Percentiles rank a stretch among this genome's conserved stretches.
phyloP scores from a whole-genome alignment of 92 coral and sea anemone species.

The Palythoa caribaeorum region DNA sequence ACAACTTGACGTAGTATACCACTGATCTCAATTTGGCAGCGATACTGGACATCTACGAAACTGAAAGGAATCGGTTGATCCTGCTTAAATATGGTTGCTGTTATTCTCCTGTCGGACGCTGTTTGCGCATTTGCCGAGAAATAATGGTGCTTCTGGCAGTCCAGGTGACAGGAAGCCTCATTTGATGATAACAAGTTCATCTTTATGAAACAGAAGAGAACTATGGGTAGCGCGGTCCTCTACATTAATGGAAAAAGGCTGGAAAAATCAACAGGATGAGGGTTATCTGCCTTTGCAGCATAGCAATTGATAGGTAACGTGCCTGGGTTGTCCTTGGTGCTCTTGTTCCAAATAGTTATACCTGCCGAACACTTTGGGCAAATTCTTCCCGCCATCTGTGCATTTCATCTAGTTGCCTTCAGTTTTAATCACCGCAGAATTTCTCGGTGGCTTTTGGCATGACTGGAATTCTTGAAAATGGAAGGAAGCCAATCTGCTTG shows the following conservation, averaged over 20 bases:
- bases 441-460: constrained; percentile 46
- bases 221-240: constrained; percentile 5
- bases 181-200: constrained; percentile 12
- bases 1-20: no score
- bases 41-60: no score
- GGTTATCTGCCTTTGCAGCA: constrained; percentile 34
- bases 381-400: constrained; percentile 51
- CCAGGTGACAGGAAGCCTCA: constrained; percentile 39
- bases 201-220: constrained; percentile 20
- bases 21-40: no score
- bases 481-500: constrained; percentile 49
- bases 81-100: background rate
- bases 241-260: constrained; percentile 1
- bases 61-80: no score
- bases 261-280: constrained; percentile 41
- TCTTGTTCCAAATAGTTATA: constrained; percentile 35
- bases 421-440: constrained; percentile 45
- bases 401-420: constrained; percentile 53
- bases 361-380: constrained; percentile 56
- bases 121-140: constrained; percentile 44
- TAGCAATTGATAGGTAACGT: constrained; percentile 47
- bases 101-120: constrained; percentile 30
- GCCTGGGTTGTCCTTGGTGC: constrained; percentile 26
- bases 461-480: constrained; percentile 40
- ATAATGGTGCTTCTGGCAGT: constrained; percentile 37